Base-by-base conservation (phyloP, 2,113 vertebrate genomes). In the Andinoacara biseriatus region DNA sequence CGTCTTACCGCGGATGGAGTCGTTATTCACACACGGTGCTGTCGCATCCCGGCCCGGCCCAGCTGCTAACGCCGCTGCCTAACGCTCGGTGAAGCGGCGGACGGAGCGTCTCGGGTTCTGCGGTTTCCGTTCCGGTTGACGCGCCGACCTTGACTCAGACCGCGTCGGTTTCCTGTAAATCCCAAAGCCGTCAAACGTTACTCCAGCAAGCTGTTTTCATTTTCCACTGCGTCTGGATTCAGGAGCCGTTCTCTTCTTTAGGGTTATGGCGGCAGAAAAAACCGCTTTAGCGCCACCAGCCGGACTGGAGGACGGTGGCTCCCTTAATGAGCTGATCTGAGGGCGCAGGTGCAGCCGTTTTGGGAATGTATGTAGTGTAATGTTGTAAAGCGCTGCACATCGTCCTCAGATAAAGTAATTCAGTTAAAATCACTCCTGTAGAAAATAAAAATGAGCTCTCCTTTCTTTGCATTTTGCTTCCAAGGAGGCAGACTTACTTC, bases 1-100 rank as follows among this genome's bases (percentile, higher is more conserved):
- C 13, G 35, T 56, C 91, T 90, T 58, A 91, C 90, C 88, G 86
- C 79, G 31, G 65, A 62, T 82, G n/a, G n/a, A 56, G 40, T 87
- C 76, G 63, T 56, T 78, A 58, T 76, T 92, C 85, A 92, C 79
- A 79, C 40, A 81, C 59, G 74, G 59, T 74, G 78, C 76, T 83
- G 88, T 89, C 33, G 63, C 91, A 91, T 38, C 35, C 35, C 35
- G 9, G 35, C 35, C 35, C 35, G 35, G 35, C 35, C 9, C 35
- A 38, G 35, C 35, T 2, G 35, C 35, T 38, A 38, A 38, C 35
- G 35, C 35, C 35, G 35, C 35, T 38, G 35, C 9, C 35, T 10
- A 10, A 38, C 35, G 8, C 9, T 38, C 7, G 8, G 35, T 38
- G 35, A 38, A 8, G 35, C 6, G 35, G 8, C 9, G 35, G 35